Evolutionary conservation across 2,888 invertebrate genomes (phyloP), one percentile per base, ranked within the genome.

Genomic region (Xestia c-nigrum): DNA sequence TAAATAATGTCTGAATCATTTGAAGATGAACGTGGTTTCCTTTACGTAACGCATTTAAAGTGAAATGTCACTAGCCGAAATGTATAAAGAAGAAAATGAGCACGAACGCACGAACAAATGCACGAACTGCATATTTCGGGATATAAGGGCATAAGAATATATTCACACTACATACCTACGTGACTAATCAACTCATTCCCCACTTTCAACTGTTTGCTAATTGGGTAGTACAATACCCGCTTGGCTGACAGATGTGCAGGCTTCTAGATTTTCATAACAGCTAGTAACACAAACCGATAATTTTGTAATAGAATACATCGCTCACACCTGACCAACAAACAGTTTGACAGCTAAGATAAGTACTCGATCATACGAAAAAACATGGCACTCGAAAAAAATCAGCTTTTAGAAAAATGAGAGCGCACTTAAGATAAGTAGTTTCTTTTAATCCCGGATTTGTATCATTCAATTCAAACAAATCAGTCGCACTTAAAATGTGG

Each of bases 351-450:
- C 19, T 47, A 52, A 1, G 10, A 43, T 14, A 68, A 24, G 12
- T 66, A 65, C 47, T 73, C 72, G 24, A 74, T 59, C 46, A 72
- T 19, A 19, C 47, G 0, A 69, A 5, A 73, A 74, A 73, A 74
- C 47, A 16, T 10, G 31, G 3, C 31, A 55, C 16, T 5, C 10
- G 0, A 24, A 72, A 70, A 46, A 14, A n/a, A 7, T 38, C 7
- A 40, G 24, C 31, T 43, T 31, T 50, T 12, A 50, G n/a, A 9
- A 21, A 74, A 74, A 74, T 74, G 12, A n/a, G n/a, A n/a, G 7
- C n/a, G 6, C n/a, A 16, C n/a, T n/a, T n/a, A 38, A 16, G n/a
- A 19, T 43, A 72, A 43, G 31, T 70, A 43, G 16, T n/a, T n/a
- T 16, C 7, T 5, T 52, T n/a, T 31, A 74, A 75, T 1, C 5